These are phyloP conservation scores for Parapristionchus giblindavisi DNA, from an alignment of 2,888 invertebrate species.

Conservation along the genomic window DNA sequence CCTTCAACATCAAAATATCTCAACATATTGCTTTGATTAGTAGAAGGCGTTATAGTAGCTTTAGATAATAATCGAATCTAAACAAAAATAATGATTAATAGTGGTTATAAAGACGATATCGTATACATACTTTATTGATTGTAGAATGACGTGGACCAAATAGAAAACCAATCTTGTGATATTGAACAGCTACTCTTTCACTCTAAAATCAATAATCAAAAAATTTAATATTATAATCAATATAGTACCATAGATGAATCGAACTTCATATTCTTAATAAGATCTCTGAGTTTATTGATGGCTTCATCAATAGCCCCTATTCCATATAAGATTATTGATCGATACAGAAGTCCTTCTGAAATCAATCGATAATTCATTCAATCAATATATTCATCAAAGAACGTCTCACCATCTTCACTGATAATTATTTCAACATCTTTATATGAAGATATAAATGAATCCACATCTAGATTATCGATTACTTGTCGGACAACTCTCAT, in stretches of 20 bases:
- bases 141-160: too few species aligned
- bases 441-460: background rate
- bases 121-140: too few species aligned
- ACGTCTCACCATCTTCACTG: background rate
- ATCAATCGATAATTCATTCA: background rate
- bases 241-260: background rate
- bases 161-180: too few species aligned
- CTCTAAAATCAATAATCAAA: background rate
- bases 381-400: background rate
- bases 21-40: too few species aligned
- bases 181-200: too few species aligned
- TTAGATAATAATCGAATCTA: too few species aligned
- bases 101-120: too few species aligned
- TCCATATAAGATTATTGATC: slow-evolving; percentile 21
- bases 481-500: background rate
- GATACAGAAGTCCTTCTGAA: background rate
- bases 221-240: background rate
- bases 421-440: background rate
- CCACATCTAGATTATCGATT: background rate
- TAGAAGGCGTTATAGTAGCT: too few species aligned
- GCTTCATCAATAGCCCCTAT: background rate
- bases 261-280: background rate
- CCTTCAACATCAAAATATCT: slow-evolving; percentile 10
- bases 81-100: too few species aligned
- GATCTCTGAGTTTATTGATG: background rate